Base-by-base conservation (phyloP, 2,797 vertebrate species). In the Pelodytes ibericus region DNA sequence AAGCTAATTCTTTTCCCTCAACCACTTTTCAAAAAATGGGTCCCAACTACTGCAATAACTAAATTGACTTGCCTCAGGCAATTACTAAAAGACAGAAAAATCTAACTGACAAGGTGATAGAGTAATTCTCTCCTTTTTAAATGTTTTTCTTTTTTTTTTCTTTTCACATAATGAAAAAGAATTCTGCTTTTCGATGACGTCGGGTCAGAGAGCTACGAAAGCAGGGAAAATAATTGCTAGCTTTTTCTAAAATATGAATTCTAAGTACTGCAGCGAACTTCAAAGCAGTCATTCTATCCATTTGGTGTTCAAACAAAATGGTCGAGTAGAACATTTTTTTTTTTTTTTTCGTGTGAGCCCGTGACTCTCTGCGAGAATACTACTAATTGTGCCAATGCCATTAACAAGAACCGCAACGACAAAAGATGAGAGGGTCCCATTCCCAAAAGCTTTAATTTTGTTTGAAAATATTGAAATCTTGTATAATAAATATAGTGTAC, bases 121-220 rank as follows among this genome's bases (percentile, higher is more conserved):
- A 33, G 16, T 63, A 41, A 51, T 30, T 65, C 15, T 36, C 61
- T 18, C 49, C 8, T n/a, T 22, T 58, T n/a, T n/a, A n/a, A n/a
- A n/a, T n/a, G n/a, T n/a, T n/a, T n/a, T n/a, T n/a, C n/a, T n/a
- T 56, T 24, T 44, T 26, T 33, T 20, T 10, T 7, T 24, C 39
- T n/a, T 30, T 74, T 29, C 24, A 1, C 18, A 36, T 20, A 15
- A 15, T 74, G 20, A 25, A 58, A 30, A 30, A 57, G 24, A 10
- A 31, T 13, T 4, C 16, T 15, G 24, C 36, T 51, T 68, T 20
- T 30, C 27, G 20, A 56, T 53, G 29, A n/a, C 22, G 22, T 51
- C n/a, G 24, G 30, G 65, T 69, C 58, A 56, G 44, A 53, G 58
- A 69, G 8, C 57, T 74, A 18, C 69, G 49, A 69, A 62, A 53